phyloP scores from a whole-genome alignment of 2,797 vertebrate genomes.

The Thunnus albacares region DNA sequence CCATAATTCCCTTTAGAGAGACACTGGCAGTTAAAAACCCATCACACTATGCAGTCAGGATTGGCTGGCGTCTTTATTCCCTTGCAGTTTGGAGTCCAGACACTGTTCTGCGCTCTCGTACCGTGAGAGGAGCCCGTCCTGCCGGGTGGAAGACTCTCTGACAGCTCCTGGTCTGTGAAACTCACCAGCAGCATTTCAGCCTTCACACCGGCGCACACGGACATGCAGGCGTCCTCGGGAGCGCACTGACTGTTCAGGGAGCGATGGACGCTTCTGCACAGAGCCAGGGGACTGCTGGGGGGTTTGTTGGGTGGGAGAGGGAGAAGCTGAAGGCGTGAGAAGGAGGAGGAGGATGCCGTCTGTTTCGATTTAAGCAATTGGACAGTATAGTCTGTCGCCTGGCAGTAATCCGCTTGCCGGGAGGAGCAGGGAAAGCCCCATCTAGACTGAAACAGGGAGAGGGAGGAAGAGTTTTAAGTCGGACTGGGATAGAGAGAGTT shows the following conservation, averaged over 20 bases:
- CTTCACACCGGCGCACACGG: constrained; percentile 39
- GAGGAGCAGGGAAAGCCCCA: constrained; percentile 65
- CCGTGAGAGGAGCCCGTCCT: not conserved
- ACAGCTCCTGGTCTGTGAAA: constrained; percentile 36
- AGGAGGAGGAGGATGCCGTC: constrained; percentile 1
- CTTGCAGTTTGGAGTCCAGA: not conserved
- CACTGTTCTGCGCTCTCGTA: constrained; percentile 58
- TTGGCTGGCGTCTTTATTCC: not conserved
- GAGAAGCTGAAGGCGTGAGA: constrained; percentile 40
- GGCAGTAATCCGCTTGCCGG: constrained; percentile 59
- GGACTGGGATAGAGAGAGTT: constrained; percentile 48
- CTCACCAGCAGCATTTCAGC: constrained; percentile 43
- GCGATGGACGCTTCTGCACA: constrained; percentile 47
- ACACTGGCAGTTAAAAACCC: not conserved
- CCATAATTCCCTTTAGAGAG: not conserved
- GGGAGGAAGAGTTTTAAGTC: constrained; percentile 41
- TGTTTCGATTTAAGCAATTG: constrained; percentile 49
- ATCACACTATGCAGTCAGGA: not conserved
- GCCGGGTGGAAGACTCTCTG: constrained; percentile 19
- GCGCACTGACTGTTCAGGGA: constrained; percentile 25
- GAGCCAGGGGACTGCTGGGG: constrained; percentile 1
- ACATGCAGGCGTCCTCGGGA: constrained; percentile 12
- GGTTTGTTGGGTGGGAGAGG: constrained; percentile 15
- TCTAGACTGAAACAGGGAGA: constrained; percentile 17
- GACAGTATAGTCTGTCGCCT: constrained; percentile 42